phyloP scores from a whole-genome alignment of 2,888 invertebrate genomes.

The Tridacna gigas region DNA sequence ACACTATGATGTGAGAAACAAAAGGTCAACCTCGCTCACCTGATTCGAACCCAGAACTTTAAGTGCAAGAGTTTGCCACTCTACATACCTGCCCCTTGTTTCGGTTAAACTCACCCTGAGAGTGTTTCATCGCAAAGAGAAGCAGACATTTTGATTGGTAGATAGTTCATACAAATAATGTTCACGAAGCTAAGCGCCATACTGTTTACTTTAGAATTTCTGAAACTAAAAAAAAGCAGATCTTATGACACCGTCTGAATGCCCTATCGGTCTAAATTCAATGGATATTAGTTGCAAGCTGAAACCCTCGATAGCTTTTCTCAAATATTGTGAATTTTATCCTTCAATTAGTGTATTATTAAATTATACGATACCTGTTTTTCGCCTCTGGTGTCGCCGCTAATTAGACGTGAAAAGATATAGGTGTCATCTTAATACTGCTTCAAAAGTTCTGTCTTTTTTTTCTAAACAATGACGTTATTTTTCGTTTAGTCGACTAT shows the following conservation, averaged over 20 bases:
- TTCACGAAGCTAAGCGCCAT: too few relatives aligned
- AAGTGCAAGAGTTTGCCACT: too few relatives aligned
- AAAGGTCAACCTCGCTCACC: too few relatives aligned
- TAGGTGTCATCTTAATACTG: constrained; percentile 7
- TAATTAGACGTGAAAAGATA: constrained; percentile 15
- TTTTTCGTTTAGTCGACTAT: not conserved
- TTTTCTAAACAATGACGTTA: not conserved
- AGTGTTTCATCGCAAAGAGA: too few relatives aligned
- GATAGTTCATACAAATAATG: too few relatives aligned
- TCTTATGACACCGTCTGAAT: constrained; percentile 20
- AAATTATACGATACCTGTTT: constrained; percentile 25
- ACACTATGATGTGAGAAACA: too few relatives aligned
- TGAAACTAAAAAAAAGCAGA: constrained; percentile 1
- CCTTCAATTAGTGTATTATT: constrained; percentile 26
- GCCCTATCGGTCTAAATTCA: constrained; percentile 24
- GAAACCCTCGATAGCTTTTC: constrained; percentile 14
- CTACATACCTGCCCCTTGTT: too few relatives aligned
- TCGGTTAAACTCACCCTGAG: too few relatives aligned
- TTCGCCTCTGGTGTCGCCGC: constrained; percentile 14
- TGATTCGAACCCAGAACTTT: too few relatives aligned
- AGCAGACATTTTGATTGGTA: too few relatives aligned
- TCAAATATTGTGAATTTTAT: constrained; percentile 29
- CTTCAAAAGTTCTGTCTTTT: constrained; percentile 14
- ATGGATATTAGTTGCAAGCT: constrained; percentile 23
- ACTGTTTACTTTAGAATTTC: constrained; percentile 4